Percentiles rank a stretch among this genome's conserved stretches.
Evolutionary conservation across 2,797 vertebrate genomes (phyloP).

Genomic region (Platyrinchus mystaceus): DNA sequence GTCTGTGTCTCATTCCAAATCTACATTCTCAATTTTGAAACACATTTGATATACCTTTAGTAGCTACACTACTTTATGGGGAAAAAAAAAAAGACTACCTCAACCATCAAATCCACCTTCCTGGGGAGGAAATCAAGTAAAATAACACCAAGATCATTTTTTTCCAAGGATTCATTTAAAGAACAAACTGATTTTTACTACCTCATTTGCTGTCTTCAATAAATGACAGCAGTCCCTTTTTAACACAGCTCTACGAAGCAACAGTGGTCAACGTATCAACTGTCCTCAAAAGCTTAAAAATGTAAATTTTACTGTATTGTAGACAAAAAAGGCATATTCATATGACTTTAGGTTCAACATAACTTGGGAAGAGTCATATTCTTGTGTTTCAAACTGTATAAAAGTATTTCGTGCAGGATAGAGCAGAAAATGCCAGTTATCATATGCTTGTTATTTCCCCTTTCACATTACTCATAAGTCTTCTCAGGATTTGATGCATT

Average conservation of each 20-base stretch:
- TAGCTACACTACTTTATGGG: background rate
- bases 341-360: background rate
- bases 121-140: background rate
- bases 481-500: background rate
- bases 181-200: conserved; percentile 52
- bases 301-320: conserved; percentile 26
- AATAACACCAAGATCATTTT: background rate
- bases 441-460: conserved; percentile 78
- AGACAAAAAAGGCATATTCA: conserved; percentile 46
- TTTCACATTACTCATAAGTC: conserved; percentile 7
- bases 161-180: conserved; percentile 37
- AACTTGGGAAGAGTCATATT: background rate
- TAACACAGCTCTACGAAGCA: conserved; percentile 52
- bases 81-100: background rate
- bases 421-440: conserved; percentile 62
- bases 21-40: background rate
- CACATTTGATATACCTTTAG: accelerated
- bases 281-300: conserved; percentile 57
- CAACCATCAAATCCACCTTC: background rate
- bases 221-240: conserved; percentile 62
- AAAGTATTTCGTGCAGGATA: conserved; percentile 61
- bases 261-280: conserved; percentile 50
- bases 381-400: background rate
- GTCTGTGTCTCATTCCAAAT: background rate
- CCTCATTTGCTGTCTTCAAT: conserved; percentile 58